A percentile compares a stretch with the other conserved stretches of the same genome.
These are phyloP conservation scores for Saccostrea echinata DNA, from an alignment of 1,140 invertebrate genomes.

Conservation along the genomic window DNA sequence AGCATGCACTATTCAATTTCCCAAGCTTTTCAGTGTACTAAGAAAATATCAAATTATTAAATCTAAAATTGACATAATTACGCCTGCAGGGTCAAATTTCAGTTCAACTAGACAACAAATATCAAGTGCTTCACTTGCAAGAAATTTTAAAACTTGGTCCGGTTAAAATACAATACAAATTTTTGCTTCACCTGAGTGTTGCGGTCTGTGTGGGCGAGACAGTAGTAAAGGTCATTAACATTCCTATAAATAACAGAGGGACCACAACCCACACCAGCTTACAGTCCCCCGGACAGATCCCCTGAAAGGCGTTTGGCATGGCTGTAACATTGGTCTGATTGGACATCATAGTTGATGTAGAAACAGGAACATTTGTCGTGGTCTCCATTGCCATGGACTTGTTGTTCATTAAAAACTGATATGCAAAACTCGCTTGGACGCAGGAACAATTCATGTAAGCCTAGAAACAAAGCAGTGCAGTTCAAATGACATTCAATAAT, in stretches of 20 bases:
- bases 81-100: too few species aligned
- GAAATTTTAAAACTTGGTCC: too few species aligned
- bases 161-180: too few species aligned
- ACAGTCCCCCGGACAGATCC: conserved; percentile 62
- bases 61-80: too few species aligned
- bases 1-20: too few species aligned
- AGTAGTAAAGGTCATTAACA: conserved; percentile 64
- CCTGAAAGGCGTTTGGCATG: conserved; percentile 57
- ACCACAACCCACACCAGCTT: conserved; percentile 62
- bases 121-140: too few species aligned
- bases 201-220: conserved; percentile 65
- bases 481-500: not conserved
- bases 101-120: too few species aligned
- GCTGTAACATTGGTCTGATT: not conserved
- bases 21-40: too few species aligned
- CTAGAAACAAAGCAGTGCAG: conserved; percentile 23
- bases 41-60: too few species aligned
- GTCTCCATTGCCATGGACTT: not conserved
- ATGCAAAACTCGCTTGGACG: conserved; percentile 41
- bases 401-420: not conserved
- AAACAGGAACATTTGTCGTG: not conserved
- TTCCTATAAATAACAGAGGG: conserved; percentile 63
- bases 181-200: conserved; percentile 57
- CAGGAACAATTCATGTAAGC: conserved; percentile 61
- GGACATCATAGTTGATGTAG: not conserved